Conservation (phyloP, 2,797 vertebrate genomes). For the Sebastes oblongus region DNA sequence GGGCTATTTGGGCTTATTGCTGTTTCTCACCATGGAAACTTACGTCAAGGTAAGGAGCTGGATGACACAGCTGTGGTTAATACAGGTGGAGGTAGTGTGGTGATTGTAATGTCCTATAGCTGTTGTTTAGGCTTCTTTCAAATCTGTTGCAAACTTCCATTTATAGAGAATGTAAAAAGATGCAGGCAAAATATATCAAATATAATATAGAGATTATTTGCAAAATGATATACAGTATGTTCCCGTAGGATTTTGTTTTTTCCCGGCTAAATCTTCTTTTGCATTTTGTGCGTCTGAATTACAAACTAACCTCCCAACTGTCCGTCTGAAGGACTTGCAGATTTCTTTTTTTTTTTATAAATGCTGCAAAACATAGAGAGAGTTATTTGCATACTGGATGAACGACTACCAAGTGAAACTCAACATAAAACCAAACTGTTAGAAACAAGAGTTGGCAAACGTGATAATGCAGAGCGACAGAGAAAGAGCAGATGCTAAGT, state of each 20-base stretch:
- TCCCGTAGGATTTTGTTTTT: not conserved
- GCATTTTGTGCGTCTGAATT: not conserved
- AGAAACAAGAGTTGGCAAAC: not conserved
- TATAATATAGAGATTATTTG: not conserved
- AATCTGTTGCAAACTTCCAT: not conserved
- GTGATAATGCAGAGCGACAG: not conserved
- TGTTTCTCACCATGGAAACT: constrained; percentile 45
- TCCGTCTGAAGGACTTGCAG: not conserved
- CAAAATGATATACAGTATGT: not conserved
- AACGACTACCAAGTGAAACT: not conserved
- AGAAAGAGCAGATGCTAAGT: not conserved
- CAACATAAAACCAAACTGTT: not conserved
- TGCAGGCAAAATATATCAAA: not conserved
- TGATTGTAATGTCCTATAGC: not conserved
- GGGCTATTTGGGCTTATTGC: constrained; percentile 15
- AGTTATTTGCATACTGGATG: not conserved
- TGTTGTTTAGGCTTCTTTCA: not conserved
- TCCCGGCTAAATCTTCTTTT: not conserved
- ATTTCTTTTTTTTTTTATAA: not conserved
- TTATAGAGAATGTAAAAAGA: not conserved
- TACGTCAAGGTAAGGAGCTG: constrained; percentile 56
- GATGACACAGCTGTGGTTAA: not conserved
- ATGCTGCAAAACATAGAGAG: not conserved
- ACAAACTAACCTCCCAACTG: not conserved
- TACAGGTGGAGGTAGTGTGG: not conserved